Base-by-base conservation (phyloP, 2,113 vertebrate genomes). In the Vanacampus margaritifer region DNA sequence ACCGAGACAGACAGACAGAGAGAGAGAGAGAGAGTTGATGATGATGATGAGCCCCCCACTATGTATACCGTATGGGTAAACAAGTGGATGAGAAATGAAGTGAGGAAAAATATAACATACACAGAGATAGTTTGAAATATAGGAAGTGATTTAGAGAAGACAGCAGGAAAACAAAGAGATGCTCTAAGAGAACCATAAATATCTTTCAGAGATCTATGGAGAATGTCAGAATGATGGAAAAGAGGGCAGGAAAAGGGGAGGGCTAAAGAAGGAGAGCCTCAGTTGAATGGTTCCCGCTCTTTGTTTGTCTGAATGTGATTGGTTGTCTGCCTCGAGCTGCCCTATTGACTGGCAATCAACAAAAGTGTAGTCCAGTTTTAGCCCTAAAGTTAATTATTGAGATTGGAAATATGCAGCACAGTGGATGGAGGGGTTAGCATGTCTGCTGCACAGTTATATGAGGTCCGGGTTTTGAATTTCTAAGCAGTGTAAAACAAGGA, bases 61-160 rank as follows among this genome's bases (percentile, higher is more conserved):
- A 61, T 75, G 79, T 78, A 28, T 51, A 69, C 36, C 58, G 71
- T 66, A 70, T 36, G 77, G 74, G 74, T 72, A 78, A 83, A 84
- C 67, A 63, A 67, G 54, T 58, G 69, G n/a, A 28, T 67, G 48
- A 60, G 11, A 71, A 64, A 68, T 28, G 24, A 43, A 54, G 61
- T 26, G 51, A 68, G 39, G 46, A 53, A 6, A 13, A 13, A 67
- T 11, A 78, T 28, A 21, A 1, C 54, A 53, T 3, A 58, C 4
- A 68, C 63, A 4, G 14, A 81, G n/a, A 68, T 6, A 46, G 2
- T 48, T 24, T 62, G 3, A 65, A 12, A 67, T 39, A 75, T 0
- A 10, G 48, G 3, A 21, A 67, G 60, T 43, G 36, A 59, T 51
- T 37, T 72, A 10, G 46, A 39, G 2, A 48, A 61, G 32, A 65